phyloP scores from a whole-genome alignment of 1,140 invertebrate species.

The Zaprionus camerounensis region DNA sequence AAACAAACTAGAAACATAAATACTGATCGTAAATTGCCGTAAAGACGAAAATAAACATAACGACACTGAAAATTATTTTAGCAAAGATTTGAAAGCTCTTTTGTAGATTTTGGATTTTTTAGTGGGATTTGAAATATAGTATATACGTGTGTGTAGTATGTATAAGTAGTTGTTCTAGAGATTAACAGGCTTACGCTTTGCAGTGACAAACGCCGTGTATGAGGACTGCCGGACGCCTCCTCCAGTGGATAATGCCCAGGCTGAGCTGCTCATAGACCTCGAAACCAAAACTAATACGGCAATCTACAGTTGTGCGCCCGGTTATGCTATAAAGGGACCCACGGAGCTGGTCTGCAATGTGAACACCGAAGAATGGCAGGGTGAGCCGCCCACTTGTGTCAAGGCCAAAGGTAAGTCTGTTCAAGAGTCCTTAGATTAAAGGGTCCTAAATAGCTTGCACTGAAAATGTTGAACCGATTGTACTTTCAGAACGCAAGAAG shows the following conservation, averaged over 20 bases:
- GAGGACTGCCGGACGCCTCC: constrained; percentile 60
- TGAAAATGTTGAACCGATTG: not conserved
- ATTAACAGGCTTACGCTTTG: constrained; percentile 22
- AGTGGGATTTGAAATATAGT: not conserved
- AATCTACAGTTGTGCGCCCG: constrained; percentile 62
- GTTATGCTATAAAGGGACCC: constrained; percentile 58
- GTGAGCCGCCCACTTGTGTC: constrained; percentile 64
- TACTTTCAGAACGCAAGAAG: constrained; percentile 41
- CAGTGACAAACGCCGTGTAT: constrained; percentile 43
- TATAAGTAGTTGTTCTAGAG: constrained; percentile 25
- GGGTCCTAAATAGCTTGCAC: not conserved
- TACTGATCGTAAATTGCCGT: constrained; percentile 59
- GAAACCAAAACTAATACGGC: constrained; percentile 47
- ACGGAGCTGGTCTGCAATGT: constrained; percentile 55
- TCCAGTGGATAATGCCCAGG: constrained; percentile 52
- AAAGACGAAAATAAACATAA: constrained; percentile 55
- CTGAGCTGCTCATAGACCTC: constrained; percentile 38
- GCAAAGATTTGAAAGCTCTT: constrained; percentile 45
- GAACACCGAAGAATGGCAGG: constrained; percentile 73
- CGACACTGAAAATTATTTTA: constrained; percentile 58
- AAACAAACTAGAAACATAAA: constrained; percentile 55
- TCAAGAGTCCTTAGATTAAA: too few relatives aligned
- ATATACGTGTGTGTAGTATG: not conserved
- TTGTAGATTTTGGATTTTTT: constrained; percentile 37
- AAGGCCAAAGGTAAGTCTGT: constrained; percentile 45